phyloP scores from a whole-genome alignment of 2,888 invertebrate genomes.

The Chydorus sphaericus region DNA sequence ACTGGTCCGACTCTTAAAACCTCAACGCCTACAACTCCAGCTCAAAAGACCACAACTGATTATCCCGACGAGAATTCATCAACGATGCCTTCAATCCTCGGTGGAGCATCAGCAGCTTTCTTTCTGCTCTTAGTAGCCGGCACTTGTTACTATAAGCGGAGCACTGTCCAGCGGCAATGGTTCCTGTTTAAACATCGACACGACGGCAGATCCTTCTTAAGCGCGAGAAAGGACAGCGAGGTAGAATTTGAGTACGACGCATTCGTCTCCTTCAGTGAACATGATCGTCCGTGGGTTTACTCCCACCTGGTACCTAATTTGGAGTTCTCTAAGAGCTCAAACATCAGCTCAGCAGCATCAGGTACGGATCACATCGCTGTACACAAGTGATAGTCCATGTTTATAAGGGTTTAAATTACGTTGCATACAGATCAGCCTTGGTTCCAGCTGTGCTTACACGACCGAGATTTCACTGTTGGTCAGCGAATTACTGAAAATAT shows the following conservation, averaged over 20 bases:
- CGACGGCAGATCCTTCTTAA: slow-evolving; percentile 18
- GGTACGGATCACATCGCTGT: too few species aligned
- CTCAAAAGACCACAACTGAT: too few species aligned
- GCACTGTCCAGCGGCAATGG: slow-evolving; percentile 40
- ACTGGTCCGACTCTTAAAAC: too few species aligned
- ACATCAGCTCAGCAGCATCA: too few species aligned
- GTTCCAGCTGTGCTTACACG: slow-evolving; percentile 49
- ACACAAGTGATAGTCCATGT: not conserved
- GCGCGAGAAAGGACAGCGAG: not conserved
- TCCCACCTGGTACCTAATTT: slow-evolving; percentile 45
- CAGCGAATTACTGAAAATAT: slow-evolving; percentile 53
- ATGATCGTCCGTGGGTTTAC: slow-evolving; percentile 46
- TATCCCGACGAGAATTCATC: not conserved
- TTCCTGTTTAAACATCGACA: slow-evolving; percentile 43
- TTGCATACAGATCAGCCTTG: not conserved
- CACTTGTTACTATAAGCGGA: slow-evolving; percentile 36
- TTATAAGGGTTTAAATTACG: not conserved
- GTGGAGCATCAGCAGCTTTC: slow-evolving; percentile 10
- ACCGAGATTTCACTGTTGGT: slow-evolving; percentile 56
- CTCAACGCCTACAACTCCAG: too few species aligned
- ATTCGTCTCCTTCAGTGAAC: slow-evolving; percentile 51
- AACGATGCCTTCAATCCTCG: slow-evolving; percentile 5
- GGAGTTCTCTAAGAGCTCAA: slow-evolving; percentile 31
- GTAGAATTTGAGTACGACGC: slow-evolving; percentile 40
- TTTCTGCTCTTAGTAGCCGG: slow-evolving; percentile 16